Evolutionary conservation across 2,113 vertebrate species (phyloP).

Genomic region (Chamaea fasciata): DNA sequence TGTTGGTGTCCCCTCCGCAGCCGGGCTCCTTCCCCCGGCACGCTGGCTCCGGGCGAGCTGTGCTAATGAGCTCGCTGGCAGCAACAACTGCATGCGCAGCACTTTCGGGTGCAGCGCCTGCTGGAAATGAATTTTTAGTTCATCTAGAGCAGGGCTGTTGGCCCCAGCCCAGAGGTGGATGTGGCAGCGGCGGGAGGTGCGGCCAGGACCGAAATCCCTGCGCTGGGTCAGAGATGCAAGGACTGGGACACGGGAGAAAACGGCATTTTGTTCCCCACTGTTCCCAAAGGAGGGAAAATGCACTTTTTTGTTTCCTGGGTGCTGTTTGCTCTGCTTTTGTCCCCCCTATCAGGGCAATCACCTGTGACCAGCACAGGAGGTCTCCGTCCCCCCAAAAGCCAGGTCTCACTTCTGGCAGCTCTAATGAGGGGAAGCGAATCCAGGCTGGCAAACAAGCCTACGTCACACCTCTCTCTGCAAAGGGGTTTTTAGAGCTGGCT

Average conservation of each 20-base stretch:
- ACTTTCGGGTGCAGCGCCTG: neutral
- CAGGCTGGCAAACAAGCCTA: neutral
- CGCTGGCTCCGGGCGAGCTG: neutral
- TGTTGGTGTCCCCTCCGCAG: accelerated
- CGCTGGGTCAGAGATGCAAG: accelerated
- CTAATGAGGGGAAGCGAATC: neutral
- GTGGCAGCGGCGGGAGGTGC: accelerated
- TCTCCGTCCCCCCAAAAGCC: neutral
- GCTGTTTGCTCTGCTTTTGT: neutral
- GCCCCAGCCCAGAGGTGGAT: neutral
- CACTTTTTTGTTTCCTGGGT: accelerated
- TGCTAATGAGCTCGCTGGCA: conserved; percentile 13
- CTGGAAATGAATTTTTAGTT: neutral
- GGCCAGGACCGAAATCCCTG: accelerated
- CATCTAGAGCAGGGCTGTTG: neutral
- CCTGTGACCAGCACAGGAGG: neutral
- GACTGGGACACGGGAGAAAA: accelerated
- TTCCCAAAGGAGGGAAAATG: accelerated
- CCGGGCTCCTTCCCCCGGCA: neutral
- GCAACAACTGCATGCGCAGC: neutral
- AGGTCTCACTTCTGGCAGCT: neutral
- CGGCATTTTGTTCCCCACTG: accelerated
- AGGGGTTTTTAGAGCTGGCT: neutral
- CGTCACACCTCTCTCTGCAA: neutral
- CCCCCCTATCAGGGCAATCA: accelerated